Base-by-base conservation (phyloP, 2,888 invertebrate genomes). In the Eupithecia tripunctaria region DNA sequence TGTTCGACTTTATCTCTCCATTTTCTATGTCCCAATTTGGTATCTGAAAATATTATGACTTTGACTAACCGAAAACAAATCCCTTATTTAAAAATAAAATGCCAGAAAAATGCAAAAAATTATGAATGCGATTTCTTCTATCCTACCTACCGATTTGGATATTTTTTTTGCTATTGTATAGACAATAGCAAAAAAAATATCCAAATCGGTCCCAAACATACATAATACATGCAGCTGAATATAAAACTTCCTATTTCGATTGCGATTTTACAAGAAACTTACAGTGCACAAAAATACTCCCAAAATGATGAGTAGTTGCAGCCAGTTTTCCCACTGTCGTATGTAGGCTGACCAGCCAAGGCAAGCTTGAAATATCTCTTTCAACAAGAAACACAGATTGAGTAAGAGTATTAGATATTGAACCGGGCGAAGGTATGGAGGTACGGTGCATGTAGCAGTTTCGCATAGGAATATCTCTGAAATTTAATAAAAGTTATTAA, bases 321-420 rank as follows among this genome's bases (percentile, higher is more conserved):
- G 91, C 96, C 97, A 97, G 86, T 98, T 98, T 86, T 98, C 98
- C 97, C 97, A 97, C 78, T 97, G 96, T 79, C 95, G 95, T 3
- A 97, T 95, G 81, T 98, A 98, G n/a, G 95, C 95, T 36, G 94
- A 95, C 89, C 97, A 95, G 67, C 96, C 96, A 74, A 98, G 96
- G 0, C 96, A 96, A 76, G 97, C 95, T 93, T 97, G 97, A 84
- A 97, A 97, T 69, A 97, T 88, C 89, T 98, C 98, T 86, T 98
- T 98, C 0, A 91, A 91, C 74, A 97, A 83, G 65, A 97, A 93
- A 72, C 96, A 90, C 21, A 95, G 78, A 82, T 97, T 97, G 18
- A 97, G 89, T 32, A 95, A 83, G 1, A 97, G 89, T 62, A 97
- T 95, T 56, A 96, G 84, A 80, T 96, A 96, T 65, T 96, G 96